Base-by-base conservation (phyloP, 2,888 invertebrate genomes). In the Bombyx huttoni region DNA sequence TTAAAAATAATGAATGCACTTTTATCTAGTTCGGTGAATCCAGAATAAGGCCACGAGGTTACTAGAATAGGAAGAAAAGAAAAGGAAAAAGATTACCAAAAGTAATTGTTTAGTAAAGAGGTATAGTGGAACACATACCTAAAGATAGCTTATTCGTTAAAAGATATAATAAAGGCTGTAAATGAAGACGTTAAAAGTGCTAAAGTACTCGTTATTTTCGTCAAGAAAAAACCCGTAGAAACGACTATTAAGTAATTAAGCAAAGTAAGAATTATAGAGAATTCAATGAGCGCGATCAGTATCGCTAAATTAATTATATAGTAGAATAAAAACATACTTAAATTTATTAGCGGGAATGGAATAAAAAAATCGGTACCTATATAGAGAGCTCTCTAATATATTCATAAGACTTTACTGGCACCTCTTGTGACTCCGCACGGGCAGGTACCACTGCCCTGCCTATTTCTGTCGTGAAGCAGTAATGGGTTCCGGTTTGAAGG, bases 121-220 rank as follows among this genome's bases (percentile, higher is more conserved):
- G 24, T 24, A 24, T 24, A 24, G 24, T 24, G 24, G 24, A 24
- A 3, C 50, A 58, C 65, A 65, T 64, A 40, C 40, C 8, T 40
- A 40, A 40, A 24, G 24, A 24, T 24, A 24, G 24, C 5, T 24
- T 7, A 7, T 40, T 10, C 12, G 9, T 7, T 40, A 7, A 40
- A 40, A 5, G 8, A 12, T 6, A 40, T 40, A 24, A 24, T 40
- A 40, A 40, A 40, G 6, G 40, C 8, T 40, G 24, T 24, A 24
- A 40, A 40, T 40, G 3, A 40, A 40, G 40, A 40, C 40, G 40
- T 40, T 40, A 12, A 40, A 40, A 40, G 40, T 1, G 50, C 53
- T 53, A 51, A 51, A 51, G 49, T 40, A 40, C 40, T 1, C 12
- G 9, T 40, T 40, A 7, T 40, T 40, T 40, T 40, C 8, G 40